Evolutionary conservation across 2,113 vertebrate species (phyloP).

Genomic region (Narcine bancroftii): DNA sequence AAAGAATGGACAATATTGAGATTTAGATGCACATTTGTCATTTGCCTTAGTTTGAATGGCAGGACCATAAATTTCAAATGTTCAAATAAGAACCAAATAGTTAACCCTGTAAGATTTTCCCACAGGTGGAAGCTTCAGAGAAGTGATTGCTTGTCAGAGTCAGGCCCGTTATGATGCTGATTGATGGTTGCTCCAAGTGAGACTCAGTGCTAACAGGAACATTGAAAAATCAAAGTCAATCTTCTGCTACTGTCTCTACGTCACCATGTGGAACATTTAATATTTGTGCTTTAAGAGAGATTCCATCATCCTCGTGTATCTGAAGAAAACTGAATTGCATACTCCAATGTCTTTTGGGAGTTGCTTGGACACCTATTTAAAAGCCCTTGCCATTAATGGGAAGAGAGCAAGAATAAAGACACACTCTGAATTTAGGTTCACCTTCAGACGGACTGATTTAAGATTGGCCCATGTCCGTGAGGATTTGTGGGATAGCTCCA

Average conservation of each 20-base stretch:
- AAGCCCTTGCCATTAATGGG: neutral
- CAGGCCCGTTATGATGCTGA: neutral
- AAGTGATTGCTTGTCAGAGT: neutral
- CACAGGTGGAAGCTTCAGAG: neutral
- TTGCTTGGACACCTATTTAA: neutral
- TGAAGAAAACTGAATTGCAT: neutral
- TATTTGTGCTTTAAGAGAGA: neutral
- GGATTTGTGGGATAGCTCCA: neutral
- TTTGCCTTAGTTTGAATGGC: neutral
- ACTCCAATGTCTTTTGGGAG: neutral
- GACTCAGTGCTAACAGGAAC: neutral
- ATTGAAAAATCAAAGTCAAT: neutral
- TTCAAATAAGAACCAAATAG: neutral
- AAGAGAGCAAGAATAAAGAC: neutral
- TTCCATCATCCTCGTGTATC: neutral
- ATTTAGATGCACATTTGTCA: neutral
- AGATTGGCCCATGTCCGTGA: neutral
- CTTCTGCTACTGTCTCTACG: neutral
- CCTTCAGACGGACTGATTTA: neutral
- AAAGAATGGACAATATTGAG: neutral
- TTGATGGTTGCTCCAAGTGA: too few relatives aligned
- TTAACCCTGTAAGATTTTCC: neutral
- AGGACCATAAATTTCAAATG: neutral
- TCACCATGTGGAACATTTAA: neutral
- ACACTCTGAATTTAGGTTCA: neutral